phyloP scores from a whole-genome alignment of 2,113 vertebrate genomes.

The Ailuropoda melanoleuca region DNA sequence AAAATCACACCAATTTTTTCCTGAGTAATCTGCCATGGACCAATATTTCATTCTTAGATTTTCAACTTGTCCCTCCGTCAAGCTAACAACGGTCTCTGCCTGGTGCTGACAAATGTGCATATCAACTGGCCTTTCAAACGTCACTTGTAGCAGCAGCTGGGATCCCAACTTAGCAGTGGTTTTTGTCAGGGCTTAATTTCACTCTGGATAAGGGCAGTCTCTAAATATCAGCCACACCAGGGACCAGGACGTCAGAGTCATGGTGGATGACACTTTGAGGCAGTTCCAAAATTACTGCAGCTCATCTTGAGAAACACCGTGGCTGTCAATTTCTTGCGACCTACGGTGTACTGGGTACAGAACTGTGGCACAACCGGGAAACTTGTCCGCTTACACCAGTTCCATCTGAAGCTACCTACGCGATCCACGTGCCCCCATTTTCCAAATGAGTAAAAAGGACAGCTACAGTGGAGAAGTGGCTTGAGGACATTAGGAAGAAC shows the following conservation, averaged over 20 bases:
- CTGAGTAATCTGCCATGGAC: neutral
- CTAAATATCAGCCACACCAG: constrained; percentile 21
- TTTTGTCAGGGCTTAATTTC: constrained; percentile 73
- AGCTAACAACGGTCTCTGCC: constrained; percentile 6
- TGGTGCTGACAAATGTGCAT: constrained; percentile 62
- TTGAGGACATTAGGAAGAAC: neutral
- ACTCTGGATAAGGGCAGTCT: constrained; percentile 25
- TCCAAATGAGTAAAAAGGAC: neutral
- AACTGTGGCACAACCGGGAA: no score
- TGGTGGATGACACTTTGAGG: neutral
- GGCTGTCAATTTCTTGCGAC: accelerated
- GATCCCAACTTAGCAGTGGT: constrained; percentile 81
- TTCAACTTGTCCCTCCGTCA: neutral
- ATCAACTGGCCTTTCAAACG: constrained; percentile 73
- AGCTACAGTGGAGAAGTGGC: neutral
- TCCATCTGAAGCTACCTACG: accelerated
- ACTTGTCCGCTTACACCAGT: accelerated
- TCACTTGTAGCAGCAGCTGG: constrained; percentile 75
- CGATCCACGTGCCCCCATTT: accelerated
- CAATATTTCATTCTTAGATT: neutral
- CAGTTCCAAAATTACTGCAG: neutral
- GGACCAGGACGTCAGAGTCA: constrained; percentile 71
- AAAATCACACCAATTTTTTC: neutral
- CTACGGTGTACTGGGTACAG: neutral
- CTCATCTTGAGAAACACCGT: accelerated